Evolutionary conservation across 2,113 vertebrate genomes (phyloP).

Genomic region (Pomatostomus ruficeps): DNA sequence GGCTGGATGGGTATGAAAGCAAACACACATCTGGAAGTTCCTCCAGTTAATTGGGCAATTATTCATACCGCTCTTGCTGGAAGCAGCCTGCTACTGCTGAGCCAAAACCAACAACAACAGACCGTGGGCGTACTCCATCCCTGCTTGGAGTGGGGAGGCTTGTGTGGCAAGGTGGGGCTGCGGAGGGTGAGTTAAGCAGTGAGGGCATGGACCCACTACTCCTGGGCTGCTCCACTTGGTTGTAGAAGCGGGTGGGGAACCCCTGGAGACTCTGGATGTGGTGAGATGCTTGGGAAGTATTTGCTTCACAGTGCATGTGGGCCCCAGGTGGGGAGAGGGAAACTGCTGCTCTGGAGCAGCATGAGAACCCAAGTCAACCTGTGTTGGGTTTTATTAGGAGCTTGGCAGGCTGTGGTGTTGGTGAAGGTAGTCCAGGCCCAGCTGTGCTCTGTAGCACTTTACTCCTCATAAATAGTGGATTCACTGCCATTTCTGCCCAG

Average conservation of each 20-base stretch:
- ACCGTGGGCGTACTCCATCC: not conserved
- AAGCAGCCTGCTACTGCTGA: conserved; percentile 42
- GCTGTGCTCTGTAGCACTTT: conserved; percentile 32
- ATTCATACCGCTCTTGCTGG: conserved; percentile 65
- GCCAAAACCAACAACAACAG: conserved; percentile 65
- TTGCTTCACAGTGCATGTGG: not conserved
- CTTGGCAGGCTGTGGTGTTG: conserved; percentile 26
- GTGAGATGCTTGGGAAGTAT: not conserved
- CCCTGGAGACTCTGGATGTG: not conserved
- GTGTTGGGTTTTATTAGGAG: conserved; percentile 40
- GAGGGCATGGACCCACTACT: not conserved
- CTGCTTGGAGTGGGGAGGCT: not conserved
- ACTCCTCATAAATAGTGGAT: conserved; percentile 42
- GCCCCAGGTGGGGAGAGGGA: not conserved
- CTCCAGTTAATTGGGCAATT: conserved; percentile 70
- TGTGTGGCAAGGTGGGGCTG: not conserved
- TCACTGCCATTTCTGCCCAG: conserved; percentile 5
- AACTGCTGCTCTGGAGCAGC: not conserved
- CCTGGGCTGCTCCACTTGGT: not conserved
- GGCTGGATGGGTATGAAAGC: conserved; percentile 58
- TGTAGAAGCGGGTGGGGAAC: not conserved
- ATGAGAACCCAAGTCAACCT: not conserved
- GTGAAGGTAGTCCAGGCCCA: conserved; percentile 43
- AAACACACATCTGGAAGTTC: conserved; percentile 69
- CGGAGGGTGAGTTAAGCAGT: not conserved